Base-by-base conservation (phyloP, 2,888 invertebrate species). In the Nebria salina region DNA sequence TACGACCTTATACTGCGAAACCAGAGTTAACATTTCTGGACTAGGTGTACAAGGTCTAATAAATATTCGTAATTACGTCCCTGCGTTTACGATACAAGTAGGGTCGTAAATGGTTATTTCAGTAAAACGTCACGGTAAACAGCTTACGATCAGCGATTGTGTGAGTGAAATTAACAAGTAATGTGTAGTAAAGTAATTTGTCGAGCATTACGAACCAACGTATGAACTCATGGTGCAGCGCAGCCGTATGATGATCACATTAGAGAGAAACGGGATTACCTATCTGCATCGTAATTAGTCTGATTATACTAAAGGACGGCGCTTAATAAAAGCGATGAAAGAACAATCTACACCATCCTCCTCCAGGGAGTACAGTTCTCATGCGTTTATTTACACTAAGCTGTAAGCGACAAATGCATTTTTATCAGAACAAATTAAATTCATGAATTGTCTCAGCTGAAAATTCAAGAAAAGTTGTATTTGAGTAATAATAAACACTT, bases 111-210 rank as follows among this genome's bases (percentile, higher is more conserved):
- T 54, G 13, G 54, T 54, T 54, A 54, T 54, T 54, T 54, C 13
- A 3, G 68, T 68, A 11, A 15, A 68, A 65, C 65, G 15, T 66
- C 66, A 13, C 25, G 13, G 66, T 66, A 66, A 66, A 66, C 66
- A 66, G 66, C n/a, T 20, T 15, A 70, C 70, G 20, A 26, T 70
- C 26, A 34, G 25, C 13, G 70, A 70, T 70, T 70, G 70, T 70
- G n/a, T 34, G 26, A 70, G 26, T 26, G 8, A 70, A 70, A 70
- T 26, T 70, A 70, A 25, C 70, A 70, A 20, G 70, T 70, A 70
- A 70, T 70, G 26, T 70, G 70, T 70, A 70, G 70, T 34, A 34
- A 34, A 34, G 70, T 70, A 70, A 70, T 70, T 70, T 70, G 70
- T 70, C 25, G 25, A 70, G 70, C 70, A n/a, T 34, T 34, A 34